Evolutionary conservation across 2,113 vertebrate species (phyloP).

Genomic region (Octodon degus): DNA sequence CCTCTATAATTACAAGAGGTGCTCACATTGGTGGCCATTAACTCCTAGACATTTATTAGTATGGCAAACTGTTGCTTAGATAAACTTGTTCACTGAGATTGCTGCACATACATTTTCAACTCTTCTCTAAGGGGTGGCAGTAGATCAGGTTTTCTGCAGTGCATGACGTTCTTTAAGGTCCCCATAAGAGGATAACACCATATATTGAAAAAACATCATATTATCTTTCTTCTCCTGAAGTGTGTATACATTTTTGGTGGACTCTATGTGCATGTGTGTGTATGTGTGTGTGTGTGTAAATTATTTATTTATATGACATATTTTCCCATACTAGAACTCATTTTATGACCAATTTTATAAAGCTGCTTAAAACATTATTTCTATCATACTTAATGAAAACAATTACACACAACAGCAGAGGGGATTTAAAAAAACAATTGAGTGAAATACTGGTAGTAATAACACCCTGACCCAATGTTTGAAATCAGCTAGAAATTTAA

Average conservation of each 20-base stretch:
- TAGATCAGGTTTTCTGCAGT: neutral
- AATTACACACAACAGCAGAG: constrained; percentile 30
- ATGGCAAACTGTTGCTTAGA: neutral
- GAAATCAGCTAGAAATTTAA: constrained; percentile 46
- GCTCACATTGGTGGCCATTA: neutral
- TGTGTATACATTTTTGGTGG: neutral
- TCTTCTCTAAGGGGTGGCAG: neutral
- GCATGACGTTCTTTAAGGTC: neutral
- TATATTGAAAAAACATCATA: neutral
- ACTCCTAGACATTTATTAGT: neutral
- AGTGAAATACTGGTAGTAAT: constrained; percentile 41
- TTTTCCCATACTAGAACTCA: neutral
- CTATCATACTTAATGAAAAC: constrained; percentile 65
- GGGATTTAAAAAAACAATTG: constrained; percentile 31
- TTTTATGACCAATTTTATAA: constrained; percentile 63
- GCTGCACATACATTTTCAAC: neutral
- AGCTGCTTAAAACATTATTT: constrained; percentile 45
- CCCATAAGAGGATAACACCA: neutral
- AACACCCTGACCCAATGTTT: constrained; percentile 29
- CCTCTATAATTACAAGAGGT: neutral
- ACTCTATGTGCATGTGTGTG: neutral
- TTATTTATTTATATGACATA: neutral
- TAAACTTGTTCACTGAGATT: neutral
- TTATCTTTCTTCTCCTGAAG: neutral
- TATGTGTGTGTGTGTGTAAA: neutral